phyloP scores from a whole-genome alignment of 2,797 vertebrate genomes.

The Falco biarmicus region DNA sequence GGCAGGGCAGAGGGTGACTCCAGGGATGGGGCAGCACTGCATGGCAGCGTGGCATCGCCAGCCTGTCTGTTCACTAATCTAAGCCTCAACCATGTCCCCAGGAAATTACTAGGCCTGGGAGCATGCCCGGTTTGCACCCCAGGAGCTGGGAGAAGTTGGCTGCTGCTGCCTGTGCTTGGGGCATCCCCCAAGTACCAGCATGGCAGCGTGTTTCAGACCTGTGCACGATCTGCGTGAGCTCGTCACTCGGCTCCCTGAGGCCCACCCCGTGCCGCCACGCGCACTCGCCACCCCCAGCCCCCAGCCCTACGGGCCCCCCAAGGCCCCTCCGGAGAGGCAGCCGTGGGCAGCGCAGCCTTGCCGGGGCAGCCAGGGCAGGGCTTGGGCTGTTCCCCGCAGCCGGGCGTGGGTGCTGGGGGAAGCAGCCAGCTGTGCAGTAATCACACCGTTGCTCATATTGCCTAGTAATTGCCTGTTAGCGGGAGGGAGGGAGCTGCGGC shows the following conservation, averaged over 20 bases:
- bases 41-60: neutral
- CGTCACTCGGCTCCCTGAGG: rapidly evolving
- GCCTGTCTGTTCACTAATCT: rapidly evolving
- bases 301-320: neutral
- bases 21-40: neutral
- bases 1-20: neutral
- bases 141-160: neutral
- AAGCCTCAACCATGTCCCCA: rapidly evolving
- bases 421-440: neutral
- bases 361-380: neutral
- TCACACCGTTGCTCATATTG: rapidly evolving
- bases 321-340: neutral
- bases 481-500: neutral
- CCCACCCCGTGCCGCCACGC: rapidly evolving
- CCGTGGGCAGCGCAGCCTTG: rapidly evolving
- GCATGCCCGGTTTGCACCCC: rapidly evolving
- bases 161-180: neutral
- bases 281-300: rapidly evolving
- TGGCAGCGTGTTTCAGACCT: rapidly evolving
- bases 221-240: neutral
- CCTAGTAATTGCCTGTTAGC: neutral
- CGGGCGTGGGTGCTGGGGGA: rapidly evolving
- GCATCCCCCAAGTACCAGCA: rapidly evolving
- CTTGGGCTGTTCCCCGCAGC: rapidly evolving
- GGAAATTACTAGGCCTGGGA: neutral